Base-by-base conservation (phyloP, 2,888 invertebrate genomes). In the Syrphus vitripennis region DNA sequence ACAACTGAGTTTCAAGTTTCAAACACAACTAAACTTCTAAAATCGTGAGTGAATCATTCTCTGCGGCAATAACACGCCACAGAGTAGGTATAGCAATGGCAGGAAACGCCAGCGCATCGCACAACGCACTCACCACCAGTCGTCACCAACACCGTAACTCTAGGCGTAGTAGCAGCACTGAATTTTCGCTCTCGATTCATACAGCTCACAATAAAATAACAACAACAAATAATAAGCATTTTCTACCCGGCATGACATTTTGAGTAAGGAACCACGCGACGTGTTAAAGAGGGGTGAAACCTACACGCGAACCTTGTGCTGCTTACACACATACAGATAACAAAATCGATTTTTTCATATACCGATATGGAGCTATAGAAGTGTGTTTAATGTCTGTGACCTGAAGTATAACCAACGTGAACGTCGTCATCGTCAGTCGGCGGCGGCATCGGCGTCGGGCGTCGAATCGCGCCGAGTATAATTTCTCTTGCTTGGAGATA, bases 61-160 rank as follows among this genome's bases (percentile, higher is more conserved):
- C 16, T 53, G 82, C 86, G 77, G 69, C 81, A 82, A 86, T 77
- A 65, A 31, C 31, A 57, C 65, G 65, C 45, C 45, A 65, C 48
- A 45, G 31, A 48, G 48, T 48, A 48, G 4, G 14, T 34, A 59
- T 21, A 5, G 19, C 1, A 0, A 59, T 21, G 7, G 29, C 10
- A 9, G 72, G 77, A 77, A 84, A 81, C 84, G 84, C 81, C 81
- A 86, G 82, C 86, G 86, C 77, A 86, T 82, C 72, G 57, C 34
- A 84, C 75, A 31, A 48, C 48, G 21, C 21, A 48, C 12, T 21
- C 48, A 48, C 12, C 21, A 48, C n/a, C n/a, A n/a, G n/a, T n/a
- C n/a, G n/a, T n/a, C 14, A 48, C 24, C 7, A 19, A 24, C 37
- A 21, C 59, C 19, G 12, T 12, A 21, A 24, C 24, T 16, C n/a